These are phyloP conservation scores for Molorchus minor DNA, from an alignment of 2,888 invertebrate genomes.

Conservation along the genomic window DNA sequence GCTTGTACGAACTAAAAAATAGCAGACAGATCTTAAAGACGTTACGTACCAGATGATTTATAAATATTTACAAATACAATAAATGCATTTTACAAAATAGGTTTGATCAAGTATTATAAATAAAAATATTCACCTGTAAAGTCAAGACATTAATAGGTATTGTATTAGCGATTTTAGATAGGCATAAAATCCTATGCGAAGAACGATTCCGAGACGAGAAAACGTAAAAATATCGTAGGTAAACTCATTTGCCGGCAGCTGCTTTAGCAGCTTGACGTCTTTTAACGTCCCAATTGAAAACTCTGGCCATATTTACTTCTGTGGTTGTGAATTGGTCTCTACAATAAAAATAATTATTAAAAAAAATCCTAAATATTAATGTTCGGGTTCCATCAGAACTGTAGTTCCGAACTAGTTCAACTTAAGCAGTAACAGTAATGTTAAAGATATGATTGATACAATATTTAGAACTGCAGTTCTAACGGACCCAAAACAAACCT, in stretches of 20 bases:
- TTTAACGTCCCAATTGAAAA: constrained; percentile 98
- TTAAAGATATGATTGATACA: no score
- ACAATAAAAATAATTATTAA: constrained; percentile 57
- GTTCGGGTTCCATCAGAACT: no score
- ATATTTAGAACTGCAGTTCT: no score
- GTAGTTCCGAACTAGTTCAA: no score
- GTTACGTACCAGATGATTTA: constrained; percentile 7
- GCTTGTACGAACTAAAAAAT: constrained; percentile 9
- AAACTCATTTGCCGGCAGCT: constrained; percentile 26
- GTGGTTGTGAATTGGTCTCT: constrained; percentile 98
- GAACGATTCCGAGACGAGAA: background rate
- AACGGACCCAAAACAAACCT: no score
- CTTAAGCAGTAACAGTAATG: no score
- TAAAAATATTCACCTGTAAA: background rate
- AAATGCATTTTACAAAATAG: constrained; percentile 11
- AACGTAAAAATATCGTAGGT: background rate
- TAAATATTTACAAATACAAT: no score
- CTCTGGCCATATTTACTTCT: constrained; percentile 98
- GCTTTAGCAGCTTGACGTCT: constrained; percentile 65
- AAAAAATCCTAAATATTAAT: no score
- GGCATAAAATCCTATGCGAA: background rate
- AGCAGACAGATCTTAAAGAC: constrained; percentile 1
- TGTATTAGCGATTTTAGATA: constrained; percentile 21
- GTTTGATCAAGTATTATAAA: background rate
- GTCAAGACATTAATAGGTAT: background rate